Conservation (phyloP, 1,140 invertebrate species). For the Phthorimaea operculella region DNA sequence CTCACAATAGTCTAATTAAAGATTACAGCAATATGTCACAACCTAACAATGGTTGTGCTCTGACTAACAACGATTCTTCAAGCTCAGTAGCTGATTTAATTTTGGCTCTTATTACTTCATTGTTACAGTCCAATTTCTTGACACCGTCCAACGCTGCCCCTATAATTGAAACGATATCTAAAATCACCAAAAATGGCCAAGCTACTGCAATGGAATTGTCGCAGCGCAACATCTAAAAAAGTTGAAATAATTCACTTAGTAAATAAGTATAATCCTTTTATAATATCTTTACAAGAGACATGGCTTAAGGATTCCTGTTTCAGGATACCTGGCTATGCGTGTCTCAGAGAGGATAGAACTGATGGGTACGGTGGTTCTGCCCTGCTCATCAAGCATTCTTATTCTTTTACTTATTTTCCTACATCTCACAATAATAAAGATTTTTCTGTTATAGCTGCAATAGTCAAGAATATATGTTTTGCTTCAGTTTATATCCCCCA, state of each 20-base stretch:
- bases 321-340: background rate
- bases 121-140: background rate
- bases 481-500: no score
- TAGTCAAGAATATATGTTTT: background rate
- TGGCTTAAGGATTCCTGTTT: background rate
- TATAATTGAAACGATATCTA: background rate
- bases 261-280: background rate
- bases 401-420: background rate
- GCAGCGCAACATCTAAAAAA: background rate
- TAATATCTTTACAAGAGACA: background rate
- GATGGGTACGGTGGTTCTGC: background rate
- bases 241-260: background rate
- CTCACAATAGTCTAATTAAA: background rate
- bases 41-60: background rate
- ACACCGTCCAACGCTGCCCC: background rate
- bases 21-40: background rate
- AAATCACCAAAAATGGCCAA: background rate
- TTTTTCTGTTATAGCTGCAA: background rate
- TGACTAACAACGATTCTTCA: background rate
- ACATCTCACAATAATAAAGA: background rate
- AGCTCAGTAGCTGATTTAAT: background rate
- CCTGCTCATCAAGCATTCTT: background rate
- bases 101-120: background rate
- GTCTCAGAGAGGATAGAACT: background rate
- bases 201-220: background rate